These are phyloP conservation scores for Leptothorax acervorum DNA, from an alignment of 2,888 invertebrate species.

Conservation along the genomic window DNA sequence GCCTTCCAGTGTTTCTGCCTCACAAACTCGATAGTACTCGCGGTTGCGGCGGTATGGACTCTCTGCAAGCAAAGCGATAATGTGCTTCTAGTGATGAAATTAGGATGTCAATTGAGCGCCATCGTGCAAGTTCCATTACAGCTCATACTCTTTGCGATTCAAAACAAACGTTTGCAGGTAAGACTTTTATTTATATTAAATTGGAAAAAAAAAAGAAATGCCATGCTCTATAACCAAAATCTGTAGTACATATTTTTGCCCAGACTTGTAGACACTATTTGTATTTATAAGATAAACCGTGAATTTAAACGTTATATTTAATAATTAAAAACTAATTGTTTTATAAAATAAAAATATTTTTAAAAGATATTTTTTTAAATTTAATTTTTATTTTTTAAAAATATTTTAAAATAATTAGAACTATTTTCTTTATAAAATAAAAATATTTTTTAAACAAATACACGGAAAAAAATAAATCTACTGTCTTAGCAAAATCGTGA, in stretches of 20 bases:
- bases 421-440: neutral
- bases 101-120: slow-evolving; percentile 42
- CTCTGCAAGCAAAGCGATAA: neutral
- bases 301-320: neutral
- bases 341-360: neutral
- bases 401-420: no score
- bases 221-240: neutral
- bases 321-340: neutral
- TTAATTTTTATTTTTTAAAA: no score
- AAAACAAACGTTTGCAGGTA: slow-evolving; percentile 32
- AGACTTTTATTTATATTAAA: slow-evolving; percentile 11
- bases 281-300: neutral
- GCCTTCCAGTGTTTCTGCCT: slow-evolving; percentile 1
- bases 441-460: neutral
- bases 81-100: slow-evolving; percentile 14
- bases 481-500: no score
- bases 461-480: no score
- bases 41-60: neutral
- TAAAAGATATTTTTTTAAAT: neutral
- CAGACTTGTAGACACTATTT: neutral
- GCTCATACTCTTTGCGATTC: neutral
- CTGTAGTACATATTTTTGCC: neutral
- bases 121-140: slow-evolving; percentile 19
- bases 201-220: neutral
- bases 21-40: neutral